Base-by-base conservation (phyloP, 2,888 invertebrate species). In the Acrobasis consociella region DNA sequence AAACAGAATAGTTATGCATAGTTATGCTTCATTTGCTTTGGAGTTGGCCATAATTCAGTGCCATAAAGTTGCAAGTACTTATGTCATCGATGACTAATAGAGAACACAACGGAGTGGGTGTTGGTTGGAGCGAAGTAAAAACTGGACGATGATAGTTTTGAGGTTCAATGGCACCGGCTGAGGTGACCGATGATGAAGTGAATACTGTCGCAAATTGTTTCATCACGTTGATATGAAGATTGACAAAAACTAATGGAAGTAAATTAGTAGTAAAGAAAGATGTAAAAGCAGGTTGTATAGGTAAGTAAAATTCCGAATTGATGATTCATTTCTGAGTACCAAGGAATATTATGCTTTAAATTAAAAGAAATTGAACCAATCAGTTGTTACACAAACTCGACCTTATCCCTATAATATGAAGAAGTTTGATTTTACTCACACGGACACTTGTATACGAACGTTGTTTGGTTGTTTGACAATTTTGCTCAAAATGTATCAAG, bases 31-130 rank as follows among this genome's bases (percentile, higher is more conserved):
- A 52, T 52, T 52, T 22, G 52, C 31, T 7, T 22, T 37, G 52
- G 31, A 11, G 5, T 31, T 52, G 31, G n/a, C 31, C 22, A 52
- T 52, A 16, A 52, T 52, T 52, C 31, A 13, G 52, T 37, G 10
- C n/a, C 16, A n/a, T n/a, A 11, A 31, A 22, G 51, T 51, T 52
- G 52, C 52, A 52, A 39, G 16, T 55, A 55, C 55, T 55, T 56
- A 56, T 56, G 56, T 56, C 56, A 56, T 15, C 56, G 56, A 56
- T 56, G 56, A 56, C 42, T 56, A 56, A 56, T 42, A 42, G 39
- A 46, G 17, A 56, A 17, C 11, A 56, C 38, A 39, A 55, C 31
- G 16, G 17, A 10, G 56, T 56, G 56, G 56, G 56, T 56, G 56
- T 56, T 56, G 17, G 17, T 42, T 17, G 22, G 42, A 42, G 56